Conservation (phyloP, 2,888 invertebrate species). For the Halictus quadricinctus region DNA sequence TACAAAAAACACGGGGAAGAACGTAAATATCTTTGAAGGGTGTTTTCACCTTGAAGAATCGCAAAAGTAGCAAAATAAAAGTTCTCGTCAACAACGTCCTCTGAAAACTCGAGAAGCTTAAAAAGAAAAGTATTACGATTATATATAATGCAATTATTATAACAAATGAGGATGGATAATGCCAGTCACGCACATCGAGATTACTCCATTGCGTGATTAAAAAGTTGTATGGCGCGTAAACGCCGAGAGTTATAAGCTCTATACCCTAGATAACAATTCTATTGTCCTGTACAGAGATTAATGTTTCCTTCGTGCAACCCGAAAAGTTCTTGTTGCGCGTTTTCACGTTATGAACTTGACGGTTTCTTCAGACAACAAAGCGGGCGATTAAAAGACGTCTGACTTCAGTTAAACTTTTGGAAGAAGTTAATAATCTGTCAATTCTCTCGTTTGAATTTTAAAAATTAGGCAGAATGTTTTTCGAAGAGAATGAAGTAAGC, state of each 20-base stretch:
- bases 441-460: no score
- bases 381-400: not conserved
- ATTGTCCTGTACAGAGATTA: not conserved
- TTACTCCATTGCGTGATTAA: slow-evolving; percentile 23
- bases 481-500: no score
- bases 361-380: not conserved
- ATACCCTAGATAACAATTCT: not conserved
- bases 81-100: not conserved
- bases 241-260: not conserved
- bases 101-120: not conserved
- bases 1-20: no score
- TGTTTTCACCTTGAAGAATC: not conserved
- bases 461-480: no score
- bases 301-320: not conserved
- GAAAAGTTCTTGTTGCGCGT: not conserved
- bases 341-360: not conserved
- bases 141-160: not conserved
- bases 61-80: not conserved
- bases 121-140: not conserved
- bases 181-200: slow-evolving; percentile 1
- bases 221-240: slow-evolving; percentile 1
- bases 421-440: no score
- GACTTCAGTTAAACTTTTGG: not conserved
- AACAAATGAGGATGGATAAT: not conserved
- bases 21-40: not conserved